A percentile compares a stretch with the other conserved stretches of the same genome.
phyloP scores from a whole-genome alignment of 1,140 invertebrate genomes.

The Amphibalanus amphitrite region DNA sequence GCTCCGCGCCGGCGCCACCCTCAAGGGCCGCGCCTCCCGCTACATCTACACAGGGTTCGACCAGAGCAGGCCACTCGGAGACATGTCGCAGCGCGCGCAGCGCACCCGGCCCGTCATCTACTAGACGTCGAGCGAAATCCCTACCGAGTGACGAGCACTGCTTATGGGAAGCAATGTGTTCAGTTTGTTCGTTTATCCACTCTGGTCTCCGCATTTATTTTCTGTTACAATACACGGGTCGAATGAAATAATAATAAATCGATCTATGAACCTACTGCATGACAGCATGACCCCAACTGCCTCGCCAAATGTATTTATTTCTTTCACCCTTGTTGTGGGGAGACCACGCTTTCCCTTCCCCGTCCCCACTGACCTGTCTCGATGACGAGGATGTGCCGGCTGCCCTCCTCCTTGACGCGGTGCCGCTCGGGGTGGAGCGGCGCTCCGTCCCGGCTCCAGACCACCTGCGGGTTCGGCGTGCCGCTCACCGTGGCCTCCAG shows the following conservation, averaged over 20 bases:
- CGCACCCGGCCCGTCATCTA: neutral
- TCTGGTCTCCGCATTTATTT: too few species aligned
- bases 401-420: conserved; percentile 41
- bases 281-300: too few species aligned
- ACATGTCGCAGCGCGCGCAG: neutral
- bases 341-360: too few species aligned
- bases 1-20: neutral
- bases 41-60: neutral
- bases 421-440: conserved; percentile 30
- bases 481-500: conserved; percentile 86
- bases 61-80: neutral
- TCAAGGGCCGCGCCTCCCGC: neutral
- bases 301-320: too few species aligned
- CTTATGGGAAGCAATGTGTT: too few species aligned
- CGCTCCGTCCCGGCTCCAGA: conserved; percentile 64
- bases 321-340: too few species aligned
- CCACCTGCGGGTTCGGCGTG: conserved; percentile 79
- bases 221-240: too few species aligned
- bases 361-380: conserved; percentile 43
- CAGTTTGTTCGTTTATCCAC: too few species aligned
- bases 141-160: too few species aligned
- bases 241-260: too few species aligned
- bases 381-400: conserved; percentile 44
- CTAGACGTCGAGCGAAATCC: too few species aligned
- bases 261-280: too few species aligned